Percentiles rank a stretch among this genome's conserved stretches.
phyloP scores from a whole-genome alignment of 1,140 invertebrate genomes.

The Thaumetopoea pityocampa region DNA sequence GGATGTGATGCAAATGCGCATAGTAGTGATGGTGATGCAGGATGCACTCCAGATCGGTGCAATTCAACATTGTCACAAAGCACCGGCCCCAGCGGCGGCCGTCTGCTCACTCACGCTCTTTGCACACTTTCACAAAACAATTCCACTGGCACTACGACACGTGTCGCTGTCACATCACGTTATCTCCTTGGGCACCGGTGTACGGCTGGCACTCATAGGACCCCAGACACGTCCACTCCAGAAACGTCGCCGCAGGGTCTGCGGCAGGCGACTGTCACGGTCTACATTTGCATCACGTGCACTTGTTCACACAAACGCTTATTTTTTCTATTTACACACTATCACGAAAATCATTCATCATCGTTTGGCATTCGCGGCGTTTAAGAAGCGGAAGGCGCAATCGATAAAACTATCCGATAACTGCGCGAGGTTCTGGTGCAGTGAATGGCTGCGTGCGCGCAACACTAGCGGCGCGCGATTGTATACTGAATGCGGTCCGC shows the following conservation, averaged over 20 bases:
- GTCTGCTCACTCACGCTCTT: conserved; percentile 55
- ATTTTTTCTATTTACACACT: conserved; percentile 34
- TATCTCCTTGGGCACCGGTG: conserved; percentile 56
- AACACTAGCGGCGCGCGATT: conserved; percentile 63
- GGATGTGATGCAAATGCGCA: conserved; percentile 82
- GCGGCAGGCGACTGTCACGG: conserved; percentile 32
- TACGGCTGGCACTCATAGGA: conserved; percentile 39
- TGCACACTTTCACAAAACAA: conserved; percentile 73
- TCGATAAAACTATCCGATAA: conserved; percentile 45
- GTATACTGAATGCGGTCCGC: conserved; percentile 54
- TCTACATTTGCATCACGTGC: conserved; percentile 43
- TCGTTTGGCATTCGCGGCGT: conserved; percentile 33
- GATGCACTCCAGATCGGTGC: conserved; percentile 85
- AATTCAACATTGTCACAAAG: conserved; percentile 81
- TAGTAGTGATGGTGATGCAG: conserved; percentile 85
- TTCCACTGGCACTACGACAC: conserved; percentile 62
- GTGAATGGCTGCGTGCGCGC: conserved; percentile 57
- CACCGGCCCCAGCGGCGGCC: conserved; percentile 48
- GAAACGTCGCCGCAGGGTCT: conserved; percentile 54
- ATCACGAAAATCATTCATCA: conserved; percentile 30
- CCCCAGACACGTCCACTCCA: conserved; percentile 31
- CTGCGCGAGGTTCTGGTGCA: conserved; percentile 40
- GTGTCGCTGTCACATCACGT: conserved; percentile 71
- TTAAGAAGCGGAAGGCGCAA: conserved; percentile 35
- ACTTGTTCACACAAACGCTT: conserved; percentile 40